phyloP scores from a whole-genome alignment of 2,888 invertebrate species.

The Hymenopus coronatus region DNA sequence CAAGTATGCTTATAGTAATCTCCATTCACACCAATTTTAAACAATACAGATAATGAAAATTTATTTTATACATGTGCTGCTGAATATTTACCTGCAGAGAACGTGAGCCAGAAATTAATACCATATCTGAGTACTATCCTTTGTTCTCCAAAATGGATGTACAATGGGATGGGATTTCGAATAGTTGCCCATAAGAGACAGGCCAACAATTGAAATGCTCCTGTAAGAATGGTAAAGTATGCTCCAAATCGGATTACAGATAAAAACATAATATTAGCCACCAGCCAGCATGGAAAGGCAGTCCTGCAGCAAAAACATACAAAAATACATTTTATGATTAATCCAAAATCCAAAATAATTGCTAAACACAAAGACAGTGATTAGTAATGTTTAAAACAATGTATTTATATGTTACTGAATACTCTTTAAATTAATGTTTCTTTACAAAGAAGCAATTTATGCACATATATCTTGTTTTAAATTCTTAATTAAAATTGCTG shows the following conservation, averaged over 20 bases:
- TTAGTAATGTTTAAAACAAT: too few species aligned
- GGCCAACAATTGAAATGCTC: conserved; percentile 51
- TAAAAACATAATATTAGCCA: conserved; percentile 54
- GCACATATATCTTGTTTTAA: too few species aligned
- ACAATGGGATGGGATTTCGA: conserved; percentile 51
- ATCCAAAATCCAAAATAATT: not conserved
- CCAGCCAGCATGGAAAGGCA: conserved; percentile 56
- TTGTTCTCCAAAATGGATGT: conserved; percentile 53
- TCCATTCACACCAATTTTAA: too few species aligned
- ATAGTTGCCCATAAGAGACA: conserved; percentile 53
- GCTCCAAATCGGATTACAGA: conserved; percentile 55
- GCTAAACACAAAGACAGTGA: too few species aligned
- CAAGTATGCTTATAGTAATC: too few species aligned
- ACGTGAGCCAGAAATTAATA: conserved; percentile 52
- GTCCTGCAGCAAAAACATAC: conserved; percentile 43
- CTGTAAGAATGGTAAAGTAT: conserved; percentile 50
- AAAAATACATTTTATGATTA: not conserved
- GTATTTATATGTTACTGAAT: too few species aligned
- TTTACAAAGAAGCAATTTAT: too few species aligned
- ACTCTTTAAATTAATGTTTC: too few species aligned
- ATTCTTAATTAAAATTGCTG: too few species aligned
- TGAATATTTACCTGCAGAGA: conserved; percentile 47
- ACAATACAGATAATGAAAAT: too few species aligned
- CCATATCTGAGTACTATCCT: conserved; percentile 50
- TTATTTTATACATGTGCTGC: too few species aligned